These are phyloP conservation scores for Melanotaenia trifasciata DNA, from an alignment of 2,797 vertebrate species.

Conservation along the genomic window DNA sequence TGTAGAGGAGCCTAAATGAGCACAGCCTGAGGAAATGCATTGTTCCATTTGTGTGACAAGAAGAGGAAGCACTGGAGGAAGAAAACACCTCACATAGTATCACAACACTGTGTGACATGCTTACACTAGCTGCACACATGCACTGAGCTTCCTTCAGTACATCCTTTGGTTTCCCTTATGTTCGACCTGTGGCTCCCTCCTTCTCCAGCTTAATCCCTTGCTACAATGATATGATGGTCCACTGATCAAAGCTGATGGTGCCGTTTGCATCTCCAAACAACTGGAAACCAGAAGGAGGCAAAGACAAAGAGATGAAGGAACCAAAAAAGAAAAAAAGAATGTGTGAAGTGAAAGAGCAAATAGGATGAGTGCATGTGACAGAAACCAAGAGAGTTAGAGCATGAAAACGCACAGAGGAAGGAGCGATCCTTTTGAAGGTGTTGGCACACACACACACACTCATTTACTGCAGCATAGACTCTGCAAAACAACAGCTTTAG, in stretches of 20 bases:
- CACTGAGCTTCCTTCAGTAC: slow-evolving; percentile 2
- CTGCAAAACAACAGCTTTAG: slow-evolving; percentile 9
- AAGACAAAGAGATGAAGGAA: slow-evolving; percentile 1
- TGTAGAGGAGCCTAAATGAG: slow-evolving; percentile 46
- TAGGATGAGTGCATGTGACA: slow-evolving; percentile 33
- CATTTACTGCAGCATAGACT: slow-evolving; percentile 23
- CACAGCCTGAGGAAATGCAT: slow-evolving; percentile 37
- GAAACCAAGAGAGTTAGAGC: slow-evolving; percentile 26
- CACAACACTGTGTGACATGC: slow-evolving; percentile 30
- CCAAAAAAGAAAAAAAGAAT: background rate
- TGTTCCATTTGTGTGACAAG: slow-evolving; percentile 46
- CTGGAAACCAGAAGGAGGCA: slow-evolving; percentile 37
- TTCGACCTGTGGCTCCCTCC: slow-evolving; percentile 24
- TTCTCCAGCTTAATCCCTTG: slow-evolving; percentile 62
- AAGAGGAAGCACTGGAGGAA: slow-evolving; percentile 32
- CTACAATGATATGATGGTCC: slow-evolving; percentile 50
- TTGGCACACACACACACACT: slow-evolving; percentile 18
- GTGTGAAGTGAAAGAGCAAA: slow-evolving; percentile 26
- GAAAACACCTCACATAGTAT: slow-evolving; percentile 44
- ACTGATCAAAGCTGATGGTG: slow-evolving; percentile 57
- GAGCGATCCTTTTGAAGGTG: slow-evolving; percentile 29
- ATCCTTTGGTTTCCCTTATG: slow-evolving; percentile 40
- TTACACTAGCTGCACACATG: slow-evolving; percentile 12
- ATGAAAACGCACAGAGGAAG: background rate
- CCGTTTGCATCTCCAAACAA: slow-evolving; percentile 41